Percentiles rank a stretch among this genome's conserved stretches.
phyloP scores from a whole-genome alignment of 1,140 invertebrate genomes.

The Tetragonula clypearis region DNA sequence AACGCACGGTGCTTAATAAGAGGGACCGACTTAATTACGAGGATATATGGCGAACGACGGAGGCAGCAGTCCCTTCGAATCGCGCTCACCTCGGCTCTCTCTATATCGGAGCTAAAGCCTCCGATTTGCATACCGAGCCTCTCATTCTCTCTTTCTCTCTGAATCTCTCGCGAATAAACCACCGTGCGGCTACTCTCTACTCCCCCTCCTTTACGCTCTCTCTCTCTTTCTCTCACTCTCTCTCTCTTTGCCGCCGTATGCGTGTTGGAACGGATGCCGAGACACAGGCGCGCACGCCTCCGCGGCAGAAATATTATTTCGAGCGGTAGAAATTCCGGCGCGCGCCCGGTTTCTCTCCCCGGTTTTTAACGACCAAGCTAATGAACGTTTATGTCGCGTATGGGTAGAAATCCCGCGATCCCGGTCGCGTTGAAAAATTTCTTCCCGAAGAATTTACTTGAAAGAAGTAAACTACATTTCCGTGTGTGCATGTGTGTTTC shows the following conservation, averaged over 20 bases:
- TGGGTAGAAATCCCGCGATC: slow-evolving; percentile 35
- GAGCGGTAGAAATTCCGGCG: slow-evolving; percentile 31
- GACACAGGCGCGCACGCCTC: slow-evolving; percentile 24
- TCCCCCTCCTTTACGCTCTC: slow-evolving; percentile 8
- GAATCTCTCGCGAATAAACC: slow-evolving; percentile 17
- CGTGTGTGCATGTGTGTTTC: no score
- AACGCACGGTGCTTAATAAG: slow-evolving; percentile 67
- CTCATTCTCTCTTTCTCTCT: slow-evolving; percentile 17
- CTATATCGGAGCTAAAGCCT: slow-evolving; percentile 59
- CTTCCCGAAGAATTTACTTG: no score
- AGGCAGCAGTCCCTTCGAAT: slow-evolving; percentile 58
- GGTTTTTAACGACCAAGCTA: slow-evolving; percentile 47
- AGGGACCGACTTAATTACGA: slow-evolving; percentile 78
- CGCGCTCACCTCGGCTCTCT: slow-evolving; percentile 61
- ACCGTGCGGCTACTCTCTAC: slow-evolving; percentile 12
- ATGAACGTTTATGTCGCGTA: slow-evolving; percentile 47
- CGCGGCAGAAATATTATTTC: slow-evolving; percentile 60
- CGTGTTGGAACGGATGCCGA: not conserved
- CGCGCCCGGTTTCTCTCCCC: slow-evolving; percentile 19
- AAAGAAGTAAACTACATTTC: no score
- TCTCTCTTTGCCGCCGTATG: not conserved
- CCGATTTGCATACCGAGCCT: slow-evolving; percentile 71
- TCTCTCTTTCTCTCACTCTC: not conserved
- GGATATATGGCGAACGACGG: slow-evolving; percentile 73
- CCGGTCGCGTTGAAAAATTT: not conserved